A percentile compares a stretch with the other conserved stretches of the same genome.
These are phyloP conservation scores for Holacanthus passer DNA, from an alignment of 2,113 vertebrate species.

Conservation along the genomic window DNA sequence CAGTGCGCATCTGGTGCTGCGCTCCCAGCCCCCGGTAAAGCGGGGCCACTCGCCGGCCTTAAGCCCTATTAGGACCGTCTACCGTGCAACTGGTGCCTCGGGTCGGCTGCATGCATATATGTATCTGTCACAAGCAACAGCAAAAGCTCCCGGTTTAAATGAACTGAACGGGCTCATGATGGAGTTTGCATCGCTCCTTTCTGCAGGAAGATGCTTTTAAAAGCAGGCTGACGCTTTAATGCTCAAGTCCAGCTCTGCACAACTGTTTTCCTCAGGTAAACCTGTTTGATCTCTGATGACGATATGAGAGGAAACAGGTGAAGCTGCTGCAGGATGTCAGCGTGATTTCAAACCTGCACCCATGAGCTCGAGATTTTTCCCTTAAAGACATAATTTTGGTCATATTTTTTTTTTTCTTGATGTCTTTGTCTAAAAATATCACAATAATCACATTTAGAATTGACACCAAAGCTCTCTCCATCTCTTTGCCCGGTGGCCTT, in stretches of 20 bases:
- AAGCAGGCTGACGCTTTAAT: background rate
- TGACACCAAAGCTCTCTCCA: constrained; percentile 46
- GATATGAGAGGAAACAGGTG: constrained; percentile 29
- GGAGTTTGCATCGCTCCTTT: background rate
- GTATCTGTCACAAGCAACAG: background rate
- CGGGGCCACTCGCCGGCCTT: constrained; percentile 68
- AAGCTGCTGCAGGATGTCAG: constrained; percentile 22
- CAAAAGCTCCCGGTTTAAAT: background rate
- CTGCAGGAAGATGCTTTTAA: background rate
- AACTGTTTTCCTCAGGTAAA: background rate
- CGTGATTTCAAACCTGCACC: constrained; percentile 13
- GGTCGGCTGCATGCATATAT: constrained; percentile 22
- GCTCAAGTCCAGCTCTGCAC: background rate
- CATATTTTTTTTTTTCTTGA: background rate
- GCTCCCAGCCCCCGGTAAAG: constrained; percentile 68
- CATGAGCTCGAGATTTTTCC: background rate
- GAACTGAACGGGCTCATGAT: background rate
- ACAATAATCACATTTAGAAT: constrained; percentile 40
- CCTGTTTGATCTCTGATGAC: constrained; percentile 20
- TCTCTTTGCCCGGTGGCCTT: constrained; percentile 62
- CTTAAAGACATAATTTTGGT: background rate
- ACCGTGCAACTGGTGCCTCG: constrained; percentile 83
- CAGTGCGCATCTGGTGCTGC: constrained; percentile 85
- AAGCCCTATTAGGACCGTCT: constrained; percentile 80
- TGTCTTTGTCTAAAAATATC: background rate